Evolutionary conservation across 1,140 invertebrate species (phyloP).

Genomic region (Drosophila funebris): DNA sequence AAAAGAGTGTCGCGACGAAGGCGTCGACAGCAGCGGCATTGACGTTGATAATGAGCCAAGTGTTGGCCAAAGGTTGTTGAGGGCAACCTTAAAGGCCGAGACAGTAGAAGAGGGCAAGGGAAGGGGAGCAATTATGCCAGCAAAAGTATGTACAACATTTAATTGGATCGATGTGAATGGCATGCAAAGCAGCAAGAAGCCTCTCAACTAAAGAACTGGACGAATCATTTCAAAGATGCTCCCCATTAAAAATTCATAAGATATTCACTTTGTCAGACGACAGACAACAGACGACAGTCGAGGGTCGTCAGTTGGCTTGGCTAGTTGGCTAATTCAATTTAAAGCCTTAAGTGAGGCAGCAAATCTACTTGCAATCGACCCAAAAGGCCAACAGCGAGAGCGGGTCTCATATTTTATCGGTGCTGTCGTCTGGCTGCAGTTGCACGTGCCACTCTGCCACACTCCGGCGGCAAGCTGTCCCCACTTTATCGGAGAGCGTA

Average conservation of each 20-base stretch:
- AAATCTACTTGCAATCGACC: constrained; percentile 47
- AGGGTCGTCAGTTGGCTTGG: neutral
- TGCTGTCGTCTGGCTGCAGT: constrained; percentile 61
- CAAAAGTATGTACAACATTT: constrained; percentile 49
- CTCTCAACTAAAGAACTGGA: neutral
- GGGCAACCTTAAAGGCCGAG: constrained; percentile 46
- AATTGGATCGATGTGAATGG: constrained; percentile 74
- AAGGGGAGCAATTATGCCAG: constrained; percentile 53
- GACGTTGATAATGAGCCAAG: constrained; percentile 62
- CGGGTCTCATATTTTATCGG: constrained; percentile 65
- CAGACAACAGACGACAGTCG: neutral
- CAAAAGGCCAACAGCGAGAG: neutral
- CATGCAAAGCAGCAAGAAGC: constrained; percentile 16
- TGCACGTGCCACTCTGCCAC: constrained; percentile 51
- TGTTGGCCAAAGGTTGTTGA: constrained; percentile 45
- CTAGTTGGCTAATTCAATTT: constrained; percentile 70
- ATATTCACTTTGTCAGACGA: constrained; percentile 28
- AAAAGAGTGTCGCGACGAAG: constrained; percentile 59
- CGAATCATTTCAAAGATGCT: constrained; percentile 28
- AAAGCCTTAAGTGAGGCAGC: constrained; percentile 39
- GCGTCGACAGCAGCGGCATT: constrained; percentile 6
- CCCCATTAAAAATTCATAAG: constrained; percentile 73
- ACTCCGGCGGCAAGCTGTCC: constrained; percentile 18
- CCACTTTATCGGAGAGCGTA: constrained; percentile 61
- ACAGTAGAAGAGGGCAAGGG: neutral